Evolutionary conservation across 2,113 vertebrate species (phyloP).

Genomic region (Equus przewalskii): DNA sequence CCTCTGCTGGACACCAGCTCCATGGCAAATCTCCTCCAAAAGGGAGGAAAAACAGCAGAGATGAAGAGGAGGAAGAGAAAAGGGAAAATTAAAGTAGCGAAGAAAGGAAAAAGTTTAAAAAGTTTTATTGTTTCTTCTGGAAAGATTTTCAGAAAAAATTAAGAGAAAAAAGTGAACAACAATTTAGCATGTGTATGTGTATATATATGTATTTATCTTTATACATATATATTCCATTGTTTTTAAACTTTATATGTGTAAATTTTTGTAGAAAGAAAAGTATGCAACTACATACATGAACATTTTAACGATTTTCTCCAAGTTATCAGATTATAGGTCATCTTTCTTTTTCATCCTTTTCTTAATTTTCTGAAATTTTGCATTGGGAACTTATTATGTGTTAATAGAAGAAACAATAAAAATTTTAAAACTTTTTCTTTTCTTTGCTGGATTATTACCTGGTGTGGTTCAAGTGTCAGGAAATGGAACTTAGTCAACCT

Average conservation of each 20-base stretch:
- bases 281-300: neutral
- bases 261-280: slow-evolving; percentile 54
- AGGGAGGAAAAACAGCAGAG: neutral
- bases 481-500: neutral
- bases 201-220: neutral
- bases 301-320: neutral
- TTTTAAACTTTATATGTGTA: neutral
- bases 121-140: slow-evolving; percentile 12
- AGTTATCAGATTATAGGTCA: neutral
- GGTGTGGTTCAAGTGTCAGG: neutral
- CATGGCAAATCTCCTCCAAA: neutral
- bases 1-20: neutral
- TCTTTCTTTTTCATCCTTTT: slow-evolving; percentile 27
- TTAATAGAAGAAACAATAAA: slow-evolving; percentile 46
- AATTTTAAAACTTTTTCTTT: neutral
- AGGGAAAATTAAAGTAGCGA: neutral
- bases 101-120: slow-evolving; percentile 2
- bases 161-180: neutral
- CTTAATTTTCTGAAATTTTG: neutral
- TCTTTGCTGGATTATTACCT: neutral
- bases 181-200: neutral
- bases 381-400: neutral
- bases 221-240: neutral
- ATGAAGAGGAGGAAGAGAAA: neutral
- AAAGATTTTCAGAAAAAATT: slow-evolving; percentile 16